phyloP scores from a whole-genome alignment of 2,797 vertebrate species.

The Ctenopoma multispine region DNA sequence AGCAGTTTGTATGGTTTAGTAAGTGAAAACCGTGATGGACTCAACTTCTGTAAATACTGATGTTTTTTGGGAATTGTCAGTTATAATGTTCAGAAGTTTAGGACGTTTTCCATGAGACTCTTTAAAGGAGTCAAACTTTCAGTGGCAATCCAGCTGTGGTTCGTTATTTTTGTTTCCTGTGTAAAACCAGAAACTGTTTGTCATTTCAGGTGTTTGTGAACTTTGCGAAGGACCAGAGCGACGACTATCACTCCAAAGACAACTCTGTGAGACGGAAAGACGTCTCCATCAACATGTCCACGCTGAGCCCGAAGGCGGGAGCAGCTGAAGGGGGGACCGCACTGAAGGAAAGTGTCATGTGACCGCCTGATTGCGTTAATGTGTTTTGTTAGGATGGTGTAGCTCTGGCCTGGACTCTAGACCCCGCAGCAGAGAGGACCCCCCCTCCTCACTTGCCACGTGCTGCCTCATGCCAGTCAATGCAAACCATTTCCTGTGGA shows the following conservation, averaged over 20 bases:
- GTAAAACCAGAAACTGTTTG: not conserved
- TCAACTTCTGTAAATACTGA: no score
- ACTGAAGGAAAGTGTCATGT: conserved; percentile 91
- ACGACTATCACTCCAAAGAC: conserved; percentile 93
- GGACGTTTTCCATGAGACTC: no score
- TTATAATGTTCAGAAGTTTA: no score
- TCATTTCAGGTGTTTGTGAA: conserved; percentile 94
- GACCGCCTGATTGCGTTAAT: conserved; percentile 62
- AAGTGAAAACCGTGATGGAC: no score
- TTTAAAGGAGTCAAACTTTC: no score
- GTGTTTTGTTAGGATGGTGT: conserved; percentile 1
- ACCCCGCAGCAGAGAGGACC: not conserved
- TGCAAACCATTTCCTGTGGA: conserved; percentile 86
- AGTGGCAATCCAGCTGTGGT: not conserved
- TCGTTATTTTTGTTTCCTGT: no score
- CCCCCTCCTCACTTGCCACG: conserved; percentile 14
- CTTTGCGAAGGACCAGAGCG: conserved; percentile 98
- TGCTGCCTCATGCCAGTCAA: conserved; percentile 90
- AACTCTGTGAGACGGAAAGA: conserved; percentile 90
- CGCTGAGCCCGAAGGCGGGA: conserved; percentile 74
- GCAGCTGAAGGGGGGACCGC: conserved; percentile 54
- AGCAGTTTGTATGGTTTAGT: no score
- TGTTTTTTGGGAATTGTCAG: no score
- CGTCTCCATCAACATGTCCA: conserved; percentile 83
- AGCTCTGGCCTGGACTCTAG: conserved; percentile 16